These are phyloP conservation scores for Caenorhabditis sp. DNA, from an alignment of 2,888 invertebrate genomes.

Conservation along the genomic window DNA sequence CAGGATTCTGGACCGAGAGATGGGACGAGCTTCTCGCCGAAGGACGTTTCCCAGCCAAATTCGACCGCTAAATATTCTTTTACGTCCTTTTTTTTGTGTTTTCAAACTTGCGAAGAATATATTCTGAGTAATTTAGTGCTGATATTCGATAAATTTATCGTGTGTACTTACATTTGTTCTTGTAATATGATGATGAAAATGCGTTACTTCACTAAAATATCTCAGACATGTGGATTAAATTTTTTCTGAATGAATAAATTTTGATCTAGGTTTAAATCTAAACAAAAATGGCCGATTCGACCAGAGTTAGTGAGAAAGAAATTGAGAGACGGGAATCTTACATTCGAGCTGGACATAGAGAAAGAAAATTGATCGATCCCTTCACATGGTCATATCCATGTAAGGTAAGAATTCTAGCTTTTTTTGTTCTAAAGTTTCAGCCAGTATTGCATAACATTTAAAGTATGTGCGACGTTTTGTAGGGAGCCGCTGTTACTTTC, in stretches of 20 bases:
- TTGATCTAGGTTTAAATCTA: constrained; percentile 4
- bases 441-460: constrained; percentile 10
- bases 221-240: constrained; percentile 7
- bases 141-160: constrained; percentile 27
- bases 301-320: constrained; percentile 61
- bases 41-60: constrained; percentile 70
- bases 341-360: constrained; percentile 54
- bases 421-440: too few species aligned
- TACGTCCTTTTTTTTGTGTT: background rate
- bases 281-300: constrained; percentile 58
- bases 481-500: constrained; percentile 51
- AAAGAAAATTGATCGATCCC: constrained; percentile 56
- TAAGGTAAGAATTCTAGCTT: constrained; percentile 50
- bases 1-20: constrained; percentile 70
- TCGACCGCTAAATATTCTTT: constrained; percentile 65
- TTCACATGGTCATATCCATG: constrained; percentile 67
- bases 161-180: background rate
- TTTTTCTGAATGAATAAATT: constrained; percentile 3
- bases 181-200: constrained; percentile 12
- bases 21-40: constrained; percentile 70
- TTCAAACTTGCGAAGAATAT: constrained; percentile 1
- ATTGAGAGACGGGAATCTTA: constrained; percentile 58
- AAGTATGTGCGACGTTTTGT: background rate
- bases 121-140: constrained; percentile 22
- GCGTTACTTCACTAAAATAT: constrained; percentile 20